phyloP scores from a whole-genome alignment of 1,140 invertebrate genomes.

The Diorhabda carinulata region DNA sequence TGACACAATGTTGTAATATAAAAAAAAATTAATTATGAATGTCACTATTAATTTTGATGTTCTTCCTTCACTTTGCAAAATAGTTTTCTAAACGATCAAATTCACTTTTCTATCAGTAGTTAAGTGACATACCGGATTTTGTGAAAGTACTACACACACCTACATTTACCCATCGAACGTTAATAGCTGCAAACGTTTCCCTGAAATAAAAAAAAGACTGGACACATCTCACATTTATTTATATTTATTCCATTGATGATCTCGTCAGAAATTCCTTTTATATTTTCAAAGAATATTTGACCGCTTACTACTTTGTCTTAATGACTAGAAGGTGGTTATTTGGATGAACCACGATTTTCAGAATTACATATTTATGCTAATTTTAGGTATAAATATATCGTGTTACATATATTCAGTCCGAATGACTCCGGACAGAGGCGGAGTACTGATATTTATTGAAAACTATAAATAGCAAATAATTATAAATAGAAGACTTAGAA shows the following conservation, averaged over 20 bases:
- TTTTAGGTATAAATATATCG: slow-evolving; percentile 1
- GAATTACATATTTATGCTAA: not conserved
- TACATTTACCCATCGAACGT: not conserved
- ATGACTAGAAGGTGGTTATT: not conserved
- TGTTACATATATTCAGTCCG: not conserved
- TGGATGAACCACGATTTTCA: not conserved
- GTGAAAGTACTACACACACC: not conserved
- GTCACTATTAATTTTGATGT: too few relatives aligned
- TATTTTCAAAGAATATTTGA: not conserved
- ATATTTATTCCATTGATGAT: slow-evolving; percentile 1
- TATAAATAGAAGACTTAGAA: too few relatives aligned
- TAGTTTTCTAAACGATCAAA: not conserved
- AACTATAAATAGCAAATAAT: too few relatives aligned
- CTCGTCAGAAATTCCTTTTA: slow-evolving; percentile 1
- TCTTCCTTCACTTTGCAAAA: too few relatives aligned
- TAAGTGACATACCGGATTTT: not conserved
- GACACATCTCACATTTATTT: not conserved
- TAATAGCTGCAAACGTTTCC: not conserved
- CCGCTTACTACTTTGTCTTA: not conserved
- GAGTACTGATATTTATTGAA: not conserved
- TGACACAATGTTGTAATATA: too few relatives aligned
- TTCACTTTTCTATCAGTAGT: not conserved
- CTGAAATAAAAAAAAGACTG: not conserved
- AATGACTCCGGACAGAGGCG: not conserved
- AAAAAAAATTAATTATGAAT: too few relatives aligned